These are phyloP conservation scores for Epizoanthus ramosus DNA, from an alignment of 92 coral and sea anemone species.

Conservation along the genomic window DNA sequence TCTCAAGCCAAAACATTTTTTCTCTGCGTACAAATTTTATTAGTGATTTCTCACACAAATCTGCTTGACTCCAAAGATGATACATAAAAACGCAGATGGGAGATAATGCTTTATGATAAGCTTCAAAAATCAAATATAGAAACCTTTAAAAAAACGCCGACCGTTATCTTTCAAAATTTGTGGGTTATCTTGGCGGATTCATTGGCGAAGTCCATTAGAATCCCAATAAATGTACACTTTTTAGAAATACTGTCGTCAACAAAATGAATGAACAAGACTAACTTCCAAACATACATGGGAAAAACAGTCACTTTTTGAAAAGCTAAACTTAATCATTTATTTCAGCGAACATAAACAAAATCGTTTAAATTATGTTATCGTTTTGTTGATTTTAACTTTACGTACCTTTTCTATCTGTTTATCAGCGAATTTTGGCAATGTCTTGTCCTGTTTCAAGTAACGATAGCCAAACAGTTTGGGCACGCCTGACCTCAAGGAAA, in stretches of 20 bases:
- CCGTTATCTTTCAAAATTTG: constrained; percentile 3
- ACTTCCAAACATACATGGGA: background rate
- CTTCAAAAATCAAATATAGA: background rate
- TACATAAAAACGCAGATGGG: background rate
- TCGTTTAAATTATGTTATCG: background rate
- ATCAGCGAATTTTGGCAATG: background rate
- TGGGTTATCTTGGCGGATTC: background rate
- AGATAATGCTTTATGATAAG: background rate
- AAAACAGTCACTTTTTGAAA: background rate
- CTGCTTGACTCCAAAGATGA: background rate
- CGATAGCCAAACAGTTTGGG: background rate
- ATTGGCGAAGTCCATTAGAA: too few species aligned
- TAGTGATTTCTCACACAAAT: background rate
- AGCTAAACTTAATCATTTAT: background rate
- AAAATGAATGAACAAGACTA: background rate
- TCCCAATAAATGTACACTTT: too few species aligned
- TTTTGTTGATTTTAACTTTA: background rate
- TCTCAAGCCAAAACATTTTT: background rate
- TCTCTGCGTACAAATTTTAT: background rate
- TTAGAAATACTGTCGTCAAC: too few species aligned
- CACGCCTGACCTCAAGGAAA: background rate
- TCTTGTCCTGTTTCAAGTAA: background rate
- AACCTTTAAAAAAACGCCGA: background rate
- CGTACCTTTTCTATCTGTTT: background rate
- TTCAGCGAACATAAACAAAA: background rate